phyloP scores from a whole-genome alignment of 1,140 invertebrate genomes.

The Tetramorium alpestre region DNA sequence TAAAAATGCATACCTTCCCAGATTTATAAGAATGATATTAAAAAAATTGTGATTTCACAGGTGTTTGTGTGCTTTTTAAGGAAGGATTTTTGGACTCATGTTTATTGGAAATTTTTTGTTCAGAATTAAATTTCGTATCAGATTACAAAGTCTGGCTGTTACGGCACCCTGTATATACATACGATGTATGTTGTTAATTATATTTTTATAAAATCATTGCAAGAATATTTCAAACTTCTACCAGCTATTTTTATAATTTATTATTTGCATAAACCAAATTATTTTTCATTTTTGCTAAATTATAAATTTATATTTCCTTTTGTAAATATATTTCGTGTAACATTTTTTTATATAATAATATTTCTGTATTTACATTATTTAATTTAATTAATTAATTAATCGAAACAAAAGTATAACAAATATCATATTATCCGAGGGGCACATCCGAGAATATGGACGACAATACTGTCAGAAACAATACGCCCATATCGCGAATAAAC shows the following conservation, averaged over 20 bases:
- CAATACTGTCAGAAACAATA: constrained; percentile 20
- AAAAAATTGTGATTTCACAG: too few relatives aligned
- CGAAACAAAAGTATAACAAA: neutral
- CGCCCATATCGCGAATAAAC: neutral
- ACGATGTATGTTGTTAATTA: too few relatives aligned
- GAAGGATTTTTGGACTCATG: too few relatives aligned
- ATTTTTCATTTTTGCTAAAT: neutral
- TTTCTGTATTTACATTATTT: neutral
- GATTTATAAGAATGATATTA: too few relatives aligned
- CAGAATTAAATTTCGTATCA: too few relatives aligned
- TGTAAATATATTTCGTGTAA: neutral
- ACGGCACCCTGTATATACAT: too few relatives aligned
- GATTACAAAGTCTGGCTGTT: too few relatives aligned
- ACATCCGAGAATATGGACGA: neutral
- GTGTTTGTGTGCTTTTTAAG: too few relatives aligned
- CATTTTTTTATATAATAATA: neutral
- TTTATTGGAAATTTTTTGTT: too few relatives aligned
- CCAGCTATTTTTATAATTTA: neutral
- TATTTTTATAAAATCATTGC: too few relatives aligned
- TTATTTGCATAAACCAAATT: neutral
- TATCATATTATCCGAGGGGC: neutral
- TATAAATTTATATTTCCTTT: neutral
- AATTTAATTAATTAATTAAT: neutral
- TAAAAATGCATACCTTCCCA: too few relatives aligned
- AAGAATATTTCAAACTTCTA: too few relatives aligned